These are phyloP conservation scores for Acanthoscelides obtectus DNA, from an alignment of 2,888 invertebrate genomes.

Conservation along the genomic window DNA sequence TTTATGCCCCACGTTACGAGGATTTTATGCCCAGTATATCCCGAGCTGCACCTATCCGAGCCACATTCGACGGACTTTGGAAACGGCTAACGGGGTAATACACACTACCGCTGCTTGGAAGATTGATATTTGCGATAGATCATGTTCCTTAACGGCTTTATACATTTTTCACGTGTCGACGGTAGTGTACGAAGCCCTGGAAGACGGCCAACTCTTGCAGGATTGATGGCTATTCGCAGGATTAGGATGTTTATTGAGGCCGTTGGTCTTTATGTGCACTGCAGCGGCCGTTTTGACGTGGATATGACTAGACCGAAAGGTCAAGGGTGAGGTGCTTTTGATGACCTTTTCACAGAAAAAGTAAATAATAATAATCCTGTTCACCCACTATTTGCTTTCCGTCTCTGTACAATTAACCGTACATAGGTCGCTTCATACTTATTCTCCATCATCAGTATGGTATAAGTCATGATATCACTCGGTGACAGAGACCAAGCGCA, in stretches of 20 bases:
- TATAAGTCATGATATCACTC: too few relatives aligned
- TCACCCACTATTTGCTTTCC: too few relatives aligned
- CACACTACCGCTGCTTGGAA: conserved; percentile 1
- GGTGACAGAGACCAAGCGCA: too few relatives aligned
- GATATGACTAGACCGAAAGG: background rate
- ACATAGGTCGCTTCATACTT: too few relatives aligned
- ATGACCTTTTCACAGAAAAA: too few relatives aligned
- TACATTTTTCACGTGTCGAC: conserved; percentile 3
- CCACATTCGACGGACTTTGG: background rate
- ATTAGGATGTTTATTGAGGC: conserved; percentile 1
- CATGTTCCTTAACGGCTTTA: conserved; percentile 7
- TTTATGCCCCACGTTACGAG: conserved; percentile 4
- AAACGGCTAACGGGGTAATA: background rate
- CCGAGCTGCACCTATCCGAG: background rate
- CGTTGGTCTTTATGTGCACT: background rate
- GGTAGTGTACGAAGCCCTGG: conserved; percentile 3
- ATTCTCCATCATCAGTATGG: too few relatives aligned
- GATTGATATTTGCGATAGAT: conserved; percentile 9
- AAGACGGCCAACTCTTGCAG: conserved; percentile 3
- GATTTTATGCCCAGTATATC: conserved; percentile 4
- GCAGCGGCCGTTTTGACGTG: background rate
- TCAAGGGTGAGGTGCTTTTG: background rate
- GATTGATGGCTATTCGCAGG: conserved; percentile 1
- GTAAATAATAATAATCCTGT: too few relatives aligned
- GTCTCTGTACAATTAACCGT: too few relatives aligned